These are phyloP conservation scores for Pandemis cinnamomeana DNA, from an alignment of 2,888 invertebrate genomes.

Conservation along the genomic window DNA sequence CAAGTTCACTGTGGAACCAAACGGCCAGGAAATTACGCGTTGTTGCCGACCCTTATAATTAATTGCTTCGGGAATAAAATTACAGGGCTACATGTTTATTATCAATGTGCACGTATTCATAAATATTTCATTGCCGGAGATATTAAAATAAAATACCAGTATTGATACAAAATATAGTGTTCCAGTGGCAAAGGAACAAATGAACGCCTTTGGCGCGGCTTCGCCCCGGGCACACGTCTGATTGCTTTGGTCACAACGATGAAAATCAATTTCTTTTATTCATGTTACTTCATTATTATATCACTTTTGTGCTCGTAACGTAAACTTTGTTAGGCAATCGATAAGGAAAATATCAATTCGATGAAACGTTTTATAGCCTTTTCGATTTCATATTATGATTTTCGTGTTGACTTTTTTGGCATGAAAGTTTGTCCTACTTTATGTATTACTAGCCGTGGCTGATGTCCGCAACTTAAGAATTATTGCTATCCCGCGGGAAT, in stretches of 20 bases:
- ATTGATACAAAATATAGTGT: constrained; percentile 27
- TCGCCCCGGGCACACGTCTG: constrained; percentile 20
- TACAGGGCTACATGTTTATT: constrained; percentile 18
- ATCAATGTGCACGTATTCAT: constrained; percentile 7
- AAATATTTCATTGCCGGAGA: constrained; percentile 18
- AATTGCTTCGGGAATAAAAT: constrained; percentile 22
- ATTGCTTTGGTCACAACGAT: constrained; percentile 31
- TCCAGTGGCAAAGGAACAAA: constrained; percentile 26
- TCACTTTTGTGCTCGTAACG: constrained; percentile 25
- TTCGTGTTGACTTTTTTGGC: background rate
- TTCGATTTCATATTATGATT: background rate
- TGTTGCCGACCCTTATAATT: constrained; percentile 23
- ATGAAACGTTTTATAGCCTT: background rate
- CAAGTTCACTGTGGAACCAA: constrained; percentile 20
- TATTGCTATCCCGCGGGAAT: too few relatives aligned
- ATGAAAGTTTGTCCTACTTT: background rate
- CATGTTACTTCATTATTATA: constrained; percentile 39
- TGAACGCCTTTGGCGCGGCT: constrained; percentile 22
- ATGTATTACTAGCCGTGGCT: too few relatives aligned
- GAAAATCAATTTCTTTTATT: constrained; percentile 39
- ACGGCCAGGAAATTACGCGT: constrained; percentile 24
- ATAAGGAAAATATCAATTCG: background rate
- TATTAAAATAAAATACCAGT: constrained; percentile 27
- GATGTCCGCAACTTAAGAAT: too few relatives aligned
- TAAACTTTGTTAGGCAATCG: constrained; percentile 24